Base-by-base conservation (phyloP, 2,113 vertebrate species). In the Orientallactaga bullata region DNA sequence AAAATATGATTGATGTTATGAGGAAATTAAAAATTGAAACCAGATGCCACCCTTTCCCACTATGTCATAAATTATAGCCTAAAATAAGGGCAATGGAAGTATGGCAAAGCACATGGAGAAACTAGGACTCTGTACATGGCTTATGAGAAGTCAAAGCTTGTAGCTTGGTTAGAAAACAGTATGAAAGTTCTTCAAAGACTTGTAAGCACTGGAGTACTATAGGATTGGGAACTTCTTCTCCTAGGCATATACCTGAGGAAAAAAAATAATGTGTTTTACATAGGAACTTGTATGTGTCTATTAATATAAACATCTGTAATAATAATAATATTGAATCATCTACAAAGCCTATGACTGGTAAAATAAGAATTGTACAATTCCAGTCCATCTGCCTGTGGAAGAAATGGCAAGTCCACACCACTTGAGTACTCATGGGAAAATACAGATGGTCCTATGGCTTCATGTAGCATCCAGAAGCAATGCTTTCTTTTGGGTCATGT, bases 1-100 rank as follows among this genome's bases (percentile, higher is more conserved):
- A 28, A 61, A 87, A 77, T 8, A 24, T 93, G 5, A 8, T 85
- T 24, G 91, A 12, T 5, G 51, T 91, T 71, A 91, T 23, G 69
- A 90, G 32, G 28, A 12, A 93, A 89, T n/a, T 60, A 3, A 8
- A 79, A 76, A 89, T 58, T 3, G 80, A 77, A 87, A 63, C 93
- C 7, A 47, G 12, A 11, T n/a, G 30, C n/a, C 20, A 84, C 12
- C n/a, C 5, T 32, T 66, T 83, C 42, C 11, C 11, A 32, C 11
- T 55, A 55, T 55, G 55, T 15, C 11, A 16, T 15, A 55, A 2
- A 55, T 55, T 55, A 11, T 55, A 55, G 55, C 66, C 66, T 47
- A 7, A 65, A 23, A n/a, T 30, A 28, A 30, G 39, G 42, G 13
- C 66, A 39, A 32, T 16, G n/a, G 55, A 55, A 90, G 1, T 83